A percentile compares a stretch with the other conserved stretches of the same genome.
Evolutionary conservation across 2,888 invertebrate species (phyloP).

Genomic region (Pyralis farinalis): DNA sequence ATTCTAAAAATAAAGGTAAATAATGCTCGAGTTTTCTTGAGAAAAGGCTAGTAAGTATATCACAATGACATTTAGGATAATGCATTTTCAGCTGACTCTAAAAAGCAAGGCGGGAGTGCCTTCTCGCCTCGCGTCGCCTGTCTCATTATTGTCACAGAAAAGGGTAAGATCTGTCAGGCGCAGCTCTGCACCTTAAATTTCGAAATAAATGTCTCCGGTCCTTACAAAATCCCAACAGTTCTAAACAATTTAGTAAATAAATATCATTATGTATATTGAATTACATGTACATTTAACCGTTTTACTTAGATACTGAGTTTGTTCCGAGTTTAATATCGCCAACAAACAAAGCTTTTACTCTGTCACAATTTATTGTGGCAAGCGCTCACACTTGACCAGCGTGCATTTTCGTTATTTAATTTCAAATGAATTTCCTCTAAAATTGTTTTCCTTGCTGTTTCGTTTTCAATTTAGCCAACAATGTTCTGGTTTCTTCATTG

Average conservation of each 20-base stretch:
- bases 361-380: constrained; percentile 57
- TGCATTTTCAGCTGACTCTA: constrained; percentile 41
- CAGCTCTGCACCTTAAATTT: constrained; percentile 29
- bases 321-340: constrained; percentile 55
- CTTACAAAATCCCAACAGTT: constrained; percentile 17
- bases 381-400: constrained; percentile 44
- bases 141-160: constrained; percentile 50
- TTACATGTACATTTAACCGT: constrained; percentile 39
- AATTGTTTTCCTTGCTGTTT: constrained; percentile 7
- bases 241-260: constrained; percentile 28
- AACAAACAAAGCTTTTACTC: constrained; percentile 61
- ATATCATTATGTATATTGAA: constrained; percentile 14
- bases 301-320: constrained; percentile 36
- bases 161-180: constrained; percentile 34
- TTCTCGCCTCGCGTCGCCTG: constrained; percentile 40
- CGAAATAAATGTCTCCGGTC: constrained; percentile 29
- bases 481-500: not conserved
- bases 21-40: constrained; percentile 19
- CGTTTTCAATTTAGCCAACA: not conserved
- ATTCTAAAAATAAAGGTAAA: constrained; percentile 10
- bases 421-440: constrained; percentile 30
- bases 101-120: constrained; percentile 39
- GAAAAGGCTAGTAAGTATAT: constrained; percentile 29
- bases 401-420: constrained; percentile 48
- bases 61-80: constrained; percentile 38